Conservation (phyloP, 2,888 invertebrate species). For the Tridacna gigas region DNA sequence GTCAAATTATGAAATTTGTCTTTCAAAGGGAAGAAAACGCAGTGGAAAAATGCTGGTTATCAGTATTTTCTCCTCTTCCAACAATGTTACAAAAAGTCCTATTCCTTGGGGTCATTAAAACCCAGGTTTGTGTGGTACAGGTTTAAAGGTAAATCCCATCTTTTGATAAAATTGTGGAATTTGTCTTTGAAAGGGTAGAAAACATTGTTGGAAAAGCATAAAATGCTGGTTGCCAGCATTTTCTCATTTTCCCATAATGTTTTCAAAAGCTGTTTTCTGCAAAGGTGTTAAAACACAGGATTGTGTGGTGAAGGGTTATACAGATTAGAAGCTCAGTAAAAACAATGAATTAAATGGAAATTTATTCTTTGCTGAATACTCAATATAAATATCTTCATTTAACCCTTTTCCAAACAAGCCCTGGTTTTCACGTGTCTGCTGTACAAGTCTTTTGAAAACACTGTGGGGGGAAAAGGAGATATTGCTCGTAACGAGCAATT, state of each 20-base stretch:
- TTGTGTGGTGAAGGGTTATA: constrained; percentile 1
- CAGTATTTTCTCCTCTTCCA: too few relatives aligned
- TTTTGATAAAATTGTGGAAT: too few relatives aligned
- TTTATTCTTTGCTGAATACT: background rate
- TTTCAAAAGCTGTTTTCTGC: background rate
- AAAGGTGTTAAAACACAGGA: background rate
- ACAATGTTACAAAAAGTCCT: too few relatives aligned
- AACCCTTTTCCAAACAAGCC: background rate
- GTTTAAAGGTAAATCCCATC: too few relatives aligned
- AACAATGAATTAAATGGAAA: too few relatives aligned
- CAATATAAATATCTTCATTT: background rate
- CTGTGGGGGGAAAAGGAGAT: background rate
- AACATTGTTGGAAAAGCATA: background rate
- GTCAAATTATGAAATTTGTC: too few relatives aligned
- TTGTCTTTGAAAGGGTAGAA: too few relatives aligned
- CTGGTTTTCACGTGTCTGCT: background rate
- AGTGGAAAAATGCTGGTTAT: too few relatives aligned
- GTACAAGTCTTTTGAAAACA: background rate
- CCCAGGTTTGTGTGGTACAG: too few relatives aligned
- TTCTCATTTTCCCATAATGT: background rate
- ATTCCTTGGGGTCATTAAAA: too few relatives aligned
- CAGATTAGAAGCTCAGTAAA: too few relatives aligned
- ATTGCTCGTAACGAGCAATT: background rate
- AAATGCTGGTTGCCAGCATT: background rate
- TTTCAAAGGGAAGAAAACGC: too few relatives aligned